phyloP scores from a whole-genome alignment of 2,888 invertebrate species.

The Sthenelais limicola region DNA sequence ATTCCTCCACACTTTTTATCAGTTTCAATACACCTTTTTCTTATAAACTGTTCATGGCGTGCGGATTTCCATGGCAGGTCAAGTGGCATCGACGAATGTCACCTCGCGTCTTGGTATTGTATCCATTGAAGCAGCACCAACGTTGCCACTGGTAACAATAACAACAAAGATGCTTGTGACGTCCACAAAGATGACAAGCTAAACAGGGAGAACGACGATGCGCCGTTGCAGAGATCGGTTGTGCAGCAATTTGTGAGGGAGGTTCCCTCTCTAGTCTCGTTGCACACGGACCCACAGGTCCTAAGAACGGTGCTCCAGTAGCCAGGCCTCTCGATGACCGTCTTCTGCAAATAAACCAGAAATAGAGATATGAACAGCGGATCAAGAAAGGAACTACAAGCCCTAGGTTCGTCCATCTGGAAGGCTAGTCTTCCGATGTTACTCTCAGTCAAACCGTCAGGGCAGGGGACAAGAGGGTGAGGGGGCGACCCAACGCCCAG shows the following conservation, averaged over 20 bases:
- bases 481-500: background rate
- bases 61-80: too few relatives aligned
- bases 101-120: too few relatives aligned
- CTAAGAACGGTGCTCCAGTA: slow-evolving; percentile 26
- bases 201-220: background rate
- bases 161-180: too few relatives aligned
- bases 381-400: background rate
- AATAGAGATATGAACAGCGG: background rate
- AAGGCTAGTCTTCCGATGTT: too few relatives aligned
- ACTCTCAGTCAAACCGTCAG: too few relatives aligned
- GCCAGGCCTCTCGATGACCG: slow-evolving; percentile 10
- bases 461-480: background rate
- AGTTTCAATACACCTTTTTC: too few relatives aligned
- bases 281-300: slow-evolving; percentile 36
- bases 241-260: slow-evolving; percentile 30
- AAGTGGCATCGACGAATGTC: too few relatives aligned
- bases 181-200: too few relatives aligned
- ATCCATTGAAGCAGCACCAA: too few relatives aligned
- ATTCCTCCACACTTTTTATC: too few relatives aligned
- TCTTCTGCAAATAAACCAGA: slow-evolving; percentile 33
- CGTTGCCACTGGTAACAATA: too few relatives aligned
- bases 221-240: slow-evolving; percentile 35
- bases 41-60: too few relatives aligned
- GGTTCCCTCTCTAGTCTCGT: slow-evolving; percentile 27
- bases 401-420: background rate